phyloP scores from a whole-genome alignment of 2,888 invertebrate species.

The Meiosimyza platycephala region DNA sequence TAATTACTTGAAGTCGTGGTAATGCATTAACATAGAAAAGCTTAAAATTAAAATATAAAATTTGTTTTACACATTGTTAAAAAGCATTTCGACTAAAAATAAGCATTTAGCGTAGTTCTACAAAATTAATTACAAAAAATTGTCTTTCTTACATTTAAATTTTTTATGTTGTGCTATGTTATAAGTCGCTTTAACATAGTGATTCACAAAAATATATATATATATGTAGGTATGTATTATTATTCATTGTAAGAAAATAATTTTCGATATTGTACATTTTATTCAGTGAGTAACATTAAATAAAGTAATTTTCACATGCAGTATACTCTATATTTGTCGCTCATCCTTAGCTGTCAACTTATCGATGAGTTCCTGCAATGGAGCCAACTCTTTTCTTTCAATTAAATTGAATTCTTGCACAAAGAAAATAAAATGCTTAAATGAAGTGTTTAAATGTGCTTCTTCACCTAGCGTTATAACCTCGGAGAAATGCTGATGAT shows the following conservation, averaged over 20 bases:
- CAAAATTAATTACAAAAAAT: neutral
- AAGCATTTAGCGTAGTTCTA: too few species aligned
- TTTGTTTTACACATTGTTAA: too few species aligned
- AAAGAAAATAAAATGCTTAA: slow-evolving; percentile 98
- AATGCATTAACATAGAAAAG: too few species aligned
- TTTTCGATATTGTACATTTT: slow-evolving; percentile 18
- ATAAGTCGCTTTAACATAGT: too few species aligned
- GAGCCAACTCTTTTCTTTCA: slow-evolving; percentile 95
- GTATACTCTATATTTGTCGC: slow-evolving; percentile 73
- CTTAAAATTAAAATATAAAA: too few species aligned
- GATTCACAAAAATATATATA: too few species aligned
- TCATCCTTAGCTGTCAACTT: slow-evolving; percentile 91
- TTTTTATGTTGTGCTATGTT: neutral
- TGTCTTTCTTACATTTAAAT: neutral
- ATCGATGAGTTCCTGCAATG: slow-evolving; percentile 97
- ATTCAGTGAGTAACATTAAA: neutral
- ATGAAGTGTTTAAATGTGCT: slow-evolving; percentile 98
- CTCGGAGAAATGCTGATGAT: slow-evolving; percentile 98
- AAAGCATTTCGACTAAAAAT: too few species aligned
- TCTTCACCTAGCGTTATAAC: slow-evolving; percentile 98
- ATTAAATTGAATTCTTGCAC: slow-evolving; percentile 96
- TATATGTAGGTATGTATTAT: neutral
- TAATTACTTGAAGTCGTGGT: too few species aligned
- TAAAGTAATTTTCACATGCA: slow-evolving; percentile 26
- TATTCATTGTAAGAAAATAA: slow-evolving; percentile 12